Evolutionary conservation across 2,113 vertebrate species (phyloP).

Genomic region (Pteropus alecto): DNA sequence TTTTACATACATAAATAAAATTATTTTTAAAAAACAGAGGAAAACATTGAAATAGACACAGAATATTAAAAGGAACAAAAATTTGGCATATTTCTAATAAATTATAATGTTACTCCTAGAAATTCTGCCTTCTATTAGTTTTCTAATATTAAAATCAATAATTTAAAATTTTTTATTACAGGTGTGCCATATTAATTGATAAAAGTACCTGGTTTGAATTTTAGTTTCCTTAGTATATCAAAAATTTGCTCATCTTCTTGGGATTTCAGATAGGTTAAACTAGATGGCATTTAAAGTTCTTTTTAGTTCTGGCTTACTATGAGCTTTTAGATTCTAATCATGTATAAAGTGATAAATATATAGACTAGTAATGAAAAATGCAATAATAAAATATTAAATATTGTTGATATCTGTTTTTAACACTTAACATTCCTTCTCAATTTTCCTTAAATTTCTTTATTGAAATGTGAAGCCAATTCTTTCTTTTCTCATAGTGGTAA

Average conservation of each 20-base stretch:
- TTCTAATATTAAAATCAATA: constrained; percentile 1
- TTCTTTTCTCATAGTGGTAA: background rate
- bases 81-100: background rate
- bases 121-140: background rate
- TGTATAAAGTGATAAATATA: background rate
- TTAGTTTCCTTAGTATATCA: background rate
- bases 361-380: background rate
- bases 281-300: background rate
- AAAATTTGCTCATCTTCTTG: background rate
- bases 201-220: background rate
- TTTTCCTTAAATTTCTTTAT: background rate
- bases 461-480: constrained; percentile 36
- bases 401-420: background rate
- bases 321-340: background rate
- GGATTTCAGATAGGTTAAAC: background rate
- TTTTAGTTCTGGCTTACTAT: background rate
- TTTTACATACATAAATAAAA: background rate
- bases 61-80: background rate
- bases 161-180: background rate
- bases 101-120: background rate
- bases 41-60: background rate
- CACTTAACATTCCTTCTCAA: background rate
- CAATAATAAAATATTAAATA: background rate
- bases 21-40: background rate
- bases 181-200: background rate